Percentiles rank a stretch among this genome's conserved stretches.
Conservation (phyloP, 2,113 vertebrate species). For the Microtus richardsoni region DNA sequence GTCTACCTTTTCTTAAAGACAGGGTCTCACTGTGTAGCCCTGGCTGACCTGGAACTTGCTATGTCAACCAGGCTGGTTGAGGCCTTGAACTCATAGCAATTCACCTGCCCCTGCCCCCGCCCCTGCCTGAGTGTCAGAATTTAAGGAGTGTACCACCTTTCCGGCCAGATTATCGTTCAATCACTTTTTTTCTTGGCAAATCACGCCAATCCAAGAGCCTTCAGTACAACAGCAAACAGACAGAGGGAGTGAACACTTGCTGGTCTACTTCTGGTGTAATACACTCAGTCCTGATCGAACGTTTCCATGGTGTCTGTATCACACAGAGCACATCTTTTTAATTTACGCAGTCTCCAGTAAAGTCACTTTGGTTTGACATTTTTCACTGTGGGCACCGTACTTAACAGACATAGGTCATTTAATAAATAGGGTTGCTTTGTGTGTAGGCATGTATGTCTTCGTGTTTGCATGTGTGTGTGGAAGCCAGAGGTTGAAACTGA, state of each 20-base stretch:
- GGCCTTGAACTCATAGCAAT: too few species aligned
- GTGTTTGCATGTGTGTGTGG: background rate
- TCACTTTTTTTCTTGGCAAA: background rate
- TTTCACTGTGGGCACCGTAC: background rate
- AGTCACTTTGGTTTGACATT: background rate
- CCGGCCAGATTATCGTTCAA: background rate
- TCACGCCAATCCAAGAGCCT: background rate
- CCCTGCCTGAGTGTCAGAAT: background rate
- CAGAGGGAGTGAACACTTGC: background rate
- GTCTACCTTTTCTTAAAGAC: background rate
- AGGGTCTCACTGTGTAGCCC: too few species aligned
- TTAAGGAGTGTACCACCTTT: background rate
- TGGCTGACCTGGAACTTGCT: too few species aligned
- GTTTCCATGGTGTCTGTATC: accelerated
- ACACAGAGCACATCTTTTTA: background rate
- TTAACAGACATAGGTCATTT: background rate
- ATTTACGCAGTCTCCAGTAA: background rate
- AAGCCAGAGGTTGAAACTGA: background rate
- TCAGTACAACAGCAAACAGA: background rate
- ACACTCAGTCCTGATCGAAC: background rate
- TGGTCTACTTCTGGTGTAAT: too few species aligned
- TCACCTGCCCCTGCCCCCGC: background rate
- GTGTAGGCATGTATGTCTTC: background rate
- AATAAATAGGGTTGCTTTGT: background rate
- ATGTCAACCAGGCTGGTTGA: too few species aligned